These are phyloP conservation scores for Pseudopodoces humilis DNA, from an alignment of 2,113 vertebrate genomes.

Conservation along the genomic window DNA sequence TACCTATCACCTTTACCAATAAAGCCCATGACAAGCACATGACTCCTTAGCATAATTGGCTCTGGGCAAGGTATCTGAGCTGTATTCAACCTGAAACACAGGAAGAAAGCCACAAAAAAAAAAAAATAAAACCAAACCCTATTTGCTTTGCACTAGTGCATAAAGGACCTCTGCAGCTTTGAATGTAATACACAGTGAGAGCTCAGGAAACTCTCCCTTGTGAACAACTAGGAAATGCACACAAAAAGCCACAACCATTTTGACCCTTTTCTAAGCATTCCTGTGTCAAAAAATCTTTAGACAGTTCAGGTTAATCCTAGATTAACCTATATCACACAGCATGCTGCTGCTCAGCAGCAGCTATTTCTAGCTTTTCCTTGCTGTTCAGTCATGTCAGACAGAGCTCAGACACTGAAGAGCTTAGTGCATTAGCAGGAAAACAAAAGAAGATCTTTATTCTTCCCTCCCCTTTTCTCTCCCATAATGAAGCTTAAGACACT, in stretches of 20 bases:
- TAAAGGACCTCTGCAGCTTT: not conserved
- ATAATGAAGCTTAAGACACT: not conserved
- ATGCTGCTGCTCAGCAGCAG: not conserved
- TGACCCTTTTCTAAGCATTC: not conserved
- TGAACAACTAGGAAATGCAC: not conserved
- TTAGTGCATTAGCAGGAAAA: not conserved
- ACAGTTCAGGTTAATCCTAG: conserved; percentile 1
- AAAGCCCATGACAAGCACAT: conserved; percentile 95
- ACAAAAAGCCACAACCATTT: not conserved
- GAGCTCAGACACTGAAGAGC: not conserved
- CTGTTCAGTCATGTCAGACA: not conserved
- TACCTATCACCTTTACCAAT: conserved; percentile 91
- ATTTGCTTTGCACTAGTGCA: not conserved
- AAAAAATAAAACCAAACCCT: not conserved
- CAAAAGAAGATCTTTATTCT: not conserved
- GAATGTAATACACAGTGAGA: not conserved
- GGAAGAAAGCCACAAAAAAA: not conserved
- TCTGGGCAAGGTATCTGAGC: conserved; percentile 90
- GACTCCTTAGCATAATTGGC: conserved; percentile 89
- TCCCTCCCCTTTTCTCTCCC: not conserved
- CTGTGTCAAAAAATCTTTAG: not conserved
- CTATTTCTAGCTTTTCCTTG: not conserved
- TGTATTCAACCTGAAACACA: conserved; percentile 81
- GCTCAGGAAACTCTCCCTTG: not conserved
- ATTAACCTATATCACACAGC: not conserved